Conservation (phyloP, 2,888 invertebrate genomes). For the Osmoderma eremita region DNA sequence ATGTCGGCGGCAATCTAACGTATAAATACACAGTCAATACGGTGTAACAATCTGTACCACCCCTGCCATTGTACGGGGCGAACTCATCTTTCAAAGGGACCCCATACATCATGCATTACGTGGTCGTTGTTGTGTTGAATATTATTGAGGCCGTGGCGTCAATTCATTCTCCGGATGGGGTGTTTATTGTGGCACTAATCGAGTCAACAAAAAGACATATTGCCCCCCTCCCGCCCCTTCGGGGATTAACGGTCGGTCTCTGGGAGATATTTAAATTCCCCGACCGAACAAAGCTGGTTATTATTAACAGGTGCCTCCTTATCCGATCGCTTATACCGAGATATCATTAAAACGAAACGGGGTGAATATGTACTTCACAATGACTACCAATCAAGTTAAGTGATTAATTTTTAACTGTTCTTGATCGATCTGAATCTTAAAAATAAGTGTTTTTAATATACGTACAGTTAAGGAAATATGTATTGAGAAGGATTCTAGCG, state of each 20-base stretch:
- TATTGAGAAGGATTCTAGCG: too few species aligned
- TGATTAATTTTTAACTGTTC: too few species aligned
- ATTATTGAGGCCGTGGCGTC: slow-evolving; percentile 36
- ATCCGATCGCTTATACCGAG: too few species aligned
- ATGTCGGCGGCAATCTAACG: slow-evolving; percentile 33
- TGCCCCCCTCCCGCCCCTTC: slow-evolving; percentile 14
- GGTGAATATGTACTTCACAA: too few species aligned
- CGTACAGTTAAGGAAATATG: too few species aligned
- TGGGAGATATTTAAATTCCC: slow-evolving; percentile 18
- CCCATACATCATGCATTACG: slow-evolving; percentile 36
- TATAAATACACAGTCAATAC: slow-evolving; percentile 43
- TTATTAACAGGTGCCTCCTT: too few species aligned
- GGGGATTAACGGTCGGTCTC: slow-evolving; percentile 25
- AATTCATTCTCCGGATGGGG: slow-evolving; percentile 37
- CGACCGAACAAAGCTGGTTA: slow-evolving; percentile 7
- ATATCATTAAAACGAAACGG: too few species aligned
- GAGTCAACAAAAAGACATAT: slow-evolving; percentile 35
- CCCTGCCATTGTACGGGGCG: slow-evolving; percentile 48
- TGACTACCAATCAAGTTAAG: too few species aligned
- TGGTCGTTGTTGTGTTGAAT: slow-evolving; percentile 6
- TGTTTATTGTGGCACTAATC: slow-evolving; percentile 38
- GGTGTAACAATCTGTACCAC: slow-evolving; percentile 50
- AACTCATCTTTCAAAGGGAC: slow-evolving; percentile 43
- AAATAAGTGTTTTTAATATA: too few species aligned
- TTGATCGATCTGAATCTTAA: too few species aligned